A percentile compares a stretch with the other conserved stretches of the same genome.
These are phyloP conservation scores for Cephus pulcher DNA, from an alignment of 2,888 invertebrate genomes.

Conservation along the genomic window DNA sequence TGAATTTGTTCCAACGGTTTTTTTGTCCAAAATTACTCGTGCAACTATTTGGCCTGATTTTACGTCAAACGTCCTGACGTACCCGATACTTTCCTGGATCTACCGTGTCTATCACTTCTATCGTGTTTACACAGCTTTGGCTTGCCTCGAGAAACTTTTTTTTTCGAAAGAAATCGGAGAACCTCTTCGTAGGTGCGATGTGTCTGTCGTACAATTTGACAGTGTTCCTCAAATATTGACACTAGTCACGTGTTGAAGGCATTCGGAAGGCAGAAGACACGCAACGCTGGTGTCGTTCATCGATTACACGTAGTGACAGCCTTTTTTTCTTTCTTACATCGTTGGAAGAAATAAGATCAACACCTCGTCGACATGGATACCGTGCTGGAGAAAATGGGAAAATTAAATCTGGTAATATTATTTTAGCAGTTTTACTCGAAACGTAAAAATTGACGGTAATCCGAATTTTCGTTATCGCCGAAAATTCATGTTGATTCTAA, in stretches of 20 bases:
- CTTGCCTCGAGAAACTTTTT: neutral
- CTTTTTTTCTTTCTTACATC: neutral
- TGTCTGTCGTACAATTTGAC: conserved; percentile 16
- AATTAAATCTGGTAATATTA: conserved; percentile 61
- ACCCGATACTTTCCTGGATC: neutral
- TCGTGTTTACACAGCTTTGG: neutral
- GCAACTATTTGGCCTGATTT: neutral
- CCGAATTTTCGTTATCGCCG: neutral
- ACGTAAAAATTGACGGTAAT: neutral
- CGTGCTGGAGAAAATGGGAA: conserved; percentile 63
- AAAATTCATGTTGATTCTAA: too few species aligned
- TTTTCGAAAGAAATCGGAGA: neutral
- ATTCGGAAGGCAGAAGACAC: neutral
- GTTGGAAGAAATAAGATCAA: neutral
- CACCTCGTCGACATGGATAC: conserved; percentile 51
- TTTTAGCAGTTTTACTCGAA: neutral
- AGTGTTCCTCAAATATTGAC: conserved; percentile 18
- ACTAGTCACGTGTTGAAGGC: conserved; percentile 14
- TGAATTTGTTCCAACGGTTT: neutral
- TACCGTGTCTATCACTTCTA: neutral
- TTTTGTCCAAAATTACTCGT: neutral
- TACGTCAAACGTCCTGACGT: neutral
- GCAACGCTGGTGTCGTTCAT: neutral
- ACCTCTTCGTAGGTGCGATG: conserved; percentile 1
- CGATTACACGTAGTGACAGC: neutral